These are phyloP conservation scores for Chrysemys picta DNA, from an alignment of 2,113 vertebrate species.

Conservation along the genomic window DNA sequence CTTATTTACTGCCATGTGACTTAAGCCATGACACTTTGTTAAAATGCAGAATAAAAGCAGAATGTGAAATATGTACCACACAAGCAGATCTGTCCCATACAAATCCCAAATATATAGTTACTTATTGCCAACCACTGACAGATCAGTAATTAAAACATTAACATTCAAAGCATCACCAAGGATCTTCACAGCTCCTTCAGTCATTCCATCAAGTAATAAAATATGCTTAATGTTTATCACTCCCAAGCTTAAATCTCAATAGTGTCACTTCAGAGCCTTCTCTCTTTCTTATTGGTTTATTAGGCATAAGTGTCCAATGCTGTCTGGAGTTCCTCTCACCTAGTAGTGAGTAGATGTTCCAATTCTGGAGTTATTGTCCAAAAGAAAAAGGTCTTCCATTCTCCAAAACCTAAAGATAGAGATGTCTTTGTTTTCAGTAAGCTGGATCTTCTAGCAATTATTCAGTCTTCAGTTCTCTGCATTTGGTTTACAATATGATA, in stretches of 20 bases:
- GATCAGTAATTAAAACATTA: conserved; percentile 21
- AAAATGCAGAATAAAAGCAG: background rate
- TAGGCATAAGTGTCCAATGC: background rate
- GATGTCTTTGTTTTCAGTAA: conserved; percentile 18
- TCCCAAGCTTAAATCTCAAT: background rate
- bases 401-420: background rate
- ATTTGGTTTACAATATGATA: background rate
- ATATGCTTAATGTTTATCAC: background rate
- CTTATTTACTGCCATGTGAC: conserved; percentile 19
- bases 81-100: conserved; percentile 11
- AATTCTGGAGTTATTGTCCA: background rate
- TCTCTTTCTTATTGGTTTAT: background rate
- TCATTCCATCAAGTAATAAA: background rate
- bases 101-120: background rate
- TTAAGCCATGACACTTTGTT: conserved; percentile 19
- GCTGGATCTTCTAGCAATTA: background rate
- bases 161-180: conserved; percentile 4
- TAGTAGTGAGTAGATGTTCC: background rate
- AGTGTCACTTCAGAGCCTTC: background rate
- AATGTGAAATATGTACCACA: background rate
- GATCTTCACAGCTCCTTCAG: background rate
- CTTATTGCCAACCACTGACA: background rate
- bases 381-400: background rate
- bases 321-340: background rate
- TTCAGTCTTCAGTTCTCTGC: background rate